A percentile compares a stretch with the other conserved stretches of the same genome.
phyloP scores from a whole-genome alignment of 2,113 vertebrate genomes.

The Alligator mississippiensis region DNA sequence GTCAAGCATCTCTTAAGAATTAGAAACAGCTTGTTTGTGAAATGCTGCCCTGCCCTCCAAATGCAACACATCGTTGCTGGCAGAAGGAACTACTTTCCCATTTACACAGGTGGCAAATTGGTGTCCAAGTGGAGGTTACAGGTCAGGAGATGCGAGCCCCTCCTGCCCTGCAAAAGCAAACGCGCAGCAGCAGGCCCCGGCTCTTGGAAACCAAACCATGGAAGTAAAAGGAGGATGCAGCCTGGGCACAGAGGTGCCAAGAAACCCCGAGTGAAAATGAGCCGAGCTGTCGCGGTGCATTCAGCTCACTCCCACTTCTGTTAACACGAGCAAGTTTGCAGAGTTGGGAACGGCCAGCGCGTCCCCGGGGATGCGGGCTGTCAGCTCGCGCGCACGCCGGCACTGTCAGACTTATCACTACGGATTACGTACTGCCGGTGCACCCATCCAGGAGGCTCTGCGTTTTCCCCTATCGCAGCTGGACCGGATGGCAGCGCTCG shows the following conservation, averaged over 20 bases:
- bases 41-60: too few species aligned
- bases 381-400: neutral
- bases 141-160: neutral
- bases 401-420: neutral
- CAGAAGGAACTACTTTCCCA: neutral
- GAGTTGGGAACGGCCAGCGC: neutral
- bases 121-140: neutral
- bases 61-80: too few species aligned
- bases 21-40: too few species aligned
- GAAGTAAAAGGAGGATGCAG: neutral
- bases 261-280: neutral
- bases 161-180: neutral
- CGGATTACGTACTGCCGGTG: neutral
- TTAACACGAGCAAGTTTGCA: neutral
- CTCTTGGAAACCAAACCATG: neutral
- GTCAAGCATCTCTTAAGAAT: neutral
- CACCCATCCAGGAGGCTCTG: neutral
- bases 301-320: neutral
- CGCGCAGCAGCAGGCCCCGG: neutral
- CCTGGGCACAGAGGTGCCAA: neutral
- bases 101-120: neutral
- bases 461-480: neutral
- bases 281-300: neutral
- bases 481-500: neutral
- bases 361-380: neutral